Evolutionary conservation across 2,888 invertebrate species (phyloP).

Genomic region (Ophion costatus): DNA sequence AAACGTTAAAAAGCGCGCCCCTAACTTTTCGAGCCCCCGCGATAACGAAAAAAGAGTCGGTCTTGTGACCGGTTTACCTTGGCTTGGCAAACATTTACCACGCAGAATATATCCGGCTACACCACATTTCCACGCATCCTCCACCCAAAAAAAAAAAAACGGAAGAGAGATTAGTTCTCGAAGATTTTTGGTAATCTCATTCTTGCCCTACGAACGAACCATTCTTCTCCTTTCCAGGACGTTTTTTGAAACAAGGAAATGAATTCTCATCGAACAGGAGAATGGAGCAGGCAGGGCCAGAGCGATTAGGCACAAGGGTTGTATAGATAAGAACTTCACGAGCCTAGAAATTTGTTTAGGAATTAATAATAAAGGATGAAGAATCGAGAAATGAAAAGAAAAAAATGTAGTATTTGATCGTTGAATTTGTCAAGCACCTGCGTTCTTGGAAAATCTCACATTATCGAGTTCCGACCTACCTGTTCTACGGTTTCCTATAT

Average conservation of each 20-base stretch:
- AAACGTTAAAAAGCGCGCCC: constrained; percentile 51
- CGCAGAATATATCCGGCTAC: constrained; percentile 22
- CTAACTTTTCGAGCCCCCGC: constrained; percentile 53
- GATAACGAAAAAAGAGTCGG: constrained; percentile 57
- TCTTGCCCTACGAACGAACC: constrained; percentile 23
- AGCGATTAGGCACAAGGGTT: constrained; percentile 24
- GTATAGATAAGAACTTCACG: constrained; percentile 48
- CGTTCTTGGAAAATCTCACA: constrained; percentile 56
- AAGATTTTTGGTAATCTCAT: constrained; percentile 62
- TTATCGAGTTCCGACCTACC: constrained; percentile 42
- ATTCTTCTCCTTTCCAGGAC: constrained; percentile 21
- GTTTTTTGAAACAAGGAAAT: constrained; percentile 40
- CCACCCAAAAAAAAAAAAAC: constrained; percentile 26
- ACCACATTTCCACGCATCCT: not conserved
- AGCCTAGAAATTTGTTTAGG: constrained; percentile 27
- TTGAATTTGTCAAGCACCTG: constrained; percentile 58
- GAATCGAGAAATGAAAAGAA: not conserved
- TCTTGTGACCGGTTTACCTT: constrained; percentile 28
- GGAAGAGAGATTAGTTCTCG: constrained; percentile 56
- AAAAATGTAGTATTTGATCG: constrained; percentile 51
- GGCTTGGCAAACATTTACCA: constrained; percentile 48
- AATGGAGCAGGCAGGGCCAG: constrained; percentile 12
- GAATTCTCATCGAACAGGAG: constrained; percentile 15
- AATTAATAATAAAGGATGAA: constrained; percentile 50
- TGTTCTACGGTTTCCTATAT: constrained; percentile 34